Percentiles rank a stretch among this genome's conserved stretches.
Evolutionary conservation across 37 sponge, comb jelly and placozoan species (phyloP).

Genomic region (Axinella damicornis): DNA sequence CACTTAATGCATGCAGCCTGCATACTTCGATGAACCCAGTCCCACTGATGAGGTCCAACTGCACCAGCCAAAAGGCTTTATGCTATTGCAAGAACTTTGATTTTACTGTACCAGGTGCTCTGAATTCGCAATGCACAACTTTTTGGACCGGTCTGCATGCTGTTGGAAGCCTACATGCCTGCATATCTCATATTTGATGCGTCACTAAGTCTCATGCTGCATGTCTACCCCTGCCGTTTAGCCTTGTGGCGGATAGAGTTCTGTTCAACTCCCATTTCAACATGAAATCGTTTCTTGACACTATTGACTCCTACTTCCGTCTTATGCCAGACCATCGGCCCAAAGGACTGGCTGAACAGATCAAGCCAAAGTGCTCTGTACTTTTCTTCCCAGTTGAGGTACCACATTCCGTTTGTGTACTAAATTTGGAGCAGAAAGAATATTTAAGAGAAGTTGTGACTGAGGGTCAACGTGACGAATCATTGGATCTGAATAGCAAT

Average conservation of each 20-base stretch:
- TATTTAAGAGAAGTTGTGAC: neutral
- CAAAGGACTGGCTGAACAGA: constrained; percentile 60
- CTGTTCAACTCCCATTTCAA: constrained; percentile 95
- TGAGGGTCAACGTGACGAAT: neutral
- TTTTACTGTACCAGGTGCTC: too few species aligned
- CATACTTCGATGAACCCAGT: too few species aligned
- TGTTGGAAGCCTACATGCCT: neutral
- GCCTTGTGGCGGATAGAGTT: constrained; percentile 81
- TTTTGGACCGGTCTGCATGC: neutral
- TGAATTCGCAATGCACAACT: neutral
- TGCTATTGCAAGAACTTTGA: too few species aligned
- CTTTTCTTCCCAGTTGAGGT: constrained; percentile 84
- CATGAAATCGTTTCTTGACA: constrained; percentile 85
- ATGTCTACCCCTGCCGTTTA: too few species aligned
- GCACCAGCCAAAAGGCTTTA: too few species aligned
- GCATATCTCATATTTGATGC: neutral
- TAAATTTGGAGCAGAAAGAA: too few species aligned
- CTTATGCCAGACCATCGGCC: constrained; percentile 83
- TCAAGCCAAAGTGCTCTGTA: constrained; percentile 75
- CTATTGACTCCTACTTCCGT: constrained; percentile 71
- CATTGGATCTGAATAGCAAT: too few species aligned
- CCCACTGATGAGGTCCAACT: too few species aligned
- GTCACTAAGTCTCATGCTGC: neutral
- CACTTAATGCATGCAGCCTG: too few species aligned
- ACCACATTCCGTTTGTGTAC: neutral